Conservation (phyloP, 1,140 invertebrate species). For the Bombus superbus region DNA sequence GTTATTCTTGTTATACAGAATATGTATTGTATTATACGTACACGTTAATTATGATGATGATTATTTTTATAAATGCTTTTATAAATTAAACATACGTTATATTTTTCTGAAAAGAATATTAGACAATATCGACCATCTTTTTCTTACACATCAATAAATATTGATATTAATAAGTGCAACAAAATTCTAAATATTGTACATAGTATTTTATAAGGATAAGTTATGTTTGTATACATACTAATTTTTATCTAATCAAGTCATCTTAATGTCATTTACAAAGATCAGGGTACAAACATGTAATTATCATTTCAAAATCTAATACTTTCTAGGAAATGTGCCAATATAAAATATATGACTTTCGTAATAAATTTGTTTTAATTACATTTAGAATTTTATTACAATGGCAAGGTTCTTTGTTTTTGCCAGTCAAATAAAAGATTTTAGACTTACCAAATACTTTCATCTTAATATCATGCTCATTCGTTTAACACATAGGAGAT, state of each 20-base stretch:
- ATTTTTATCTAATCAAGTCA: neutral
- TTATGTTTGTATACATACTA: neutral
- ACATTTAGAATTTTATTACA: neutral
- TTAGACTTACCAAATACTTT: neutral
- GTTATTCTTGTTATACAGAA: constrained; percentile 28
- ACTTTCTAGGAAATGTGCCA: neutral
- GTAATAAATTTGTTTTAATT: neutral
- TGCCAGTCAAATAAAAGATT: neutral
- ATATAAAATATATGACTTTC: neutral
- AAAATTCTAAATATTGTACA: constrained; percentile 5
- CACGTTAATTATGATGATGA: constrained; percentile 12
- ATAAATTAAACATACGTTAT: neutral
- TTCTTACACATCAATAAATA: neutral
- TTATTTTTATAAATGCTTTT: constrained; percentile 27
- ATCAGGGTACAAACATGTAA: neutral
- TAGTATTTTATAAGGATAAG: constrained; percentile 4
- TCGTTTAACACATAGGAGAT: neutral
- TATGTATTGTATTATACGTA: constrained; percentile 32
- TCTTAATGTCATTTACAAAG: neutral
- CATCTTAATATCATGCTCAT: neutral
- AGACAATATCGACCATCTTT: neutral
- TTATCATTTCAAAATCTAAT: neutral
- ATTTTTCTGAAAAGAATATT: neutral
- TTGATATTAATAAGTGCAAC: neutral
- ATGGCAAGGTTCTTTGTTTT: neutral